Conservation (phyloP, 1,140 invertebrate genomes). For the Drosophila pectinifera region DNA sequence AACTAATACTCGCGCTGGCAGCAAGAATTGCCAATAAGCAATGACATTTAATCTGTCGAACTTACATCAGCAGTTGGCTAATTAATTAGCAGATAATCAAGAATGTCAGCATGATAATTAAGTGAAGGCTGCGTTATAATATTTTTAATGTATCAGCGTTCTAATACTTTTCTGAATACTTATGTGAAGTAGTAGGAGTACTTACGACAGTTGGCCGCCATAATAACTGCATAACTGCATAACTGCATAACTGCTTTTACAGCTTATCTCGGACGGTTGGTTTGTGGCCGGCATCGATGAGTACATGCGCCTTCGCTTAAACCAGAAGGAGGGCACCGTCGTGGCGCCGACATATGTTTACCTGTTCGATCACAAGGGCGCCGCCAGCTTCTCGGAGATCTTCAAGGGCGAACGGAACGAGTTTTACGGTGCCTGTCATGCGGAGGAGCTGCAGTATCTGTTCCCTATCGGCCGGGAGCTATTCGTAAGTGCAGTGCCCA, state of each 20-base stretch:
- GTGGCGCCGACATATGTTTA: constrained; percentile 88
- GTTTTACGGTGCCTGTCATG: constrained; percentile 90
- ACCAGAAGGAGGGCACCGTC: constrained; percentile 63
- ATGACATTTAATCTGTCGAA: background rate
- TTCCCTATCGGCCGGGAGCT: constrained; percentile 88
- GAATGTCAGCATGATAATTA: background rate
- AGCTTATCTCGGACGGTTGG: constrained; percentile 90
- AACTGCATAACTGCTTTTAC: no score
- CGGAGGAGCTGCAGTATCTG: constrained; percentile 90
- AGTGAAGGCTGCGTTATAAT: background rate
- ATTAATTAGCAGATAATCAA: constrained; percentile 6
- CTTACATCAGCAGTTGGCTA: constrained; percentile 2
- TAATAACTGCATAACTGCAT: no score
- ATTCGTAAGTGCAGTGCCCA: constrained; percentile 85
- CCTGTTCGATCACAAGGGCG: constrained; percentile 88
- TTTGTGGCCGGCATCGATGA: constrained; percentile 87
- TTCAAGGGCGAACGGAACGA: constrained; percentile 87
- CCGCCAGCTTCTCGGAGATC: constrained; percentile 89
- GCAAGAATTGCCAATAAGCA: background rate
- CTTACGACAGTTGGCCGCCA: background rate
- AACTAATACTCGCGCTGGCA: background rate
- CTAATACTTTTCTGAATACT: background rate
- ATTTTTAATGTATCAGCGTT: no score
- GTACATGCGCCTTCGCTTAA: constrained; percentile 86
- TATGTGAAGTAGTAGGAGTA: no score